A percentile compares a stretch with the other conserved stretches of the same genome.
Evolutionary conservation across 1,140 invertebrate genomes (phyloP).

Genomic region (Gryon sp.): DNA sequence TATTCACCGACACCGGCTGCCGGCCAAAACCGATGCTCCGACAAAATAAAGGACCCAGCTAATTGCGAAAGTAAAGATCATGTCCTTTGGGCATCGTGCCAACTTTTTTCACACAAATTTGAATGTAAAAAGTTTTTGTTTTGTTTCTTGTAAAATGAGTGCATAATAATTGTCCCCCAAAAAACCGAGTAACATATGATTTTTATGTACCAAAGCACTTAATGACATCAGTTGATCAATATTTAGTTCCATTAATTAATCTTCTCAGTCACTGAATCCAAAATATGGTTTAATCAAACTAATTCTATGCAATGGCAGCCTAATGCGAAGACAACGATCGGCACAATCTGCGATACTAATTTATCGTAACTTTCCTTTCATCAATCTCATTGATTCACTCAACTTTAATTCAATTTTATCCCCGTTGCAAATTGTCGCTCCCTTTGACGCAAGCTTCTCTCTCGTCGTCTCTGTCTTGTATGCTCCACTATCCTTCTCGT

Average conservation of each 20-base stretch:
- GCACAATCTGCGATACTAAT: conserved; percentile 26
- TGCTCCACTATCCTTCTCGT: no score
- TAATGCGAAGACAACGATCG: conserved; percentile 1
- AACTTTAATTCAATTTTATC: conserved; percentile 31
- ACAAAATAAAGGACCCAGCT: conserved; percentile 21
- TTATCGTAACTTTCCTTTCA: conserved; percentile 26
- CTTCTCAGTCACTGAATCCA: no score
- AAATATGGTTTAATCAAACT: neutral
- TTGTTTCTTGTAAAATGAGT: neutral
- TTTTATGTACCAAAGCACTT: no score
- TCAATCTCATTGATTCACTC: conserved; percentile 14
- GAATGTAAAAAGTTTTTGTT: conserved; percentile 15
- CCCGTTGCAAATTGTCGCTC: conserved; percentile 11
- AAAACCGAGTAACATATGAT: no score
- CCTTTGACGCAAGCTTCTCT: conserved; percentile 9
- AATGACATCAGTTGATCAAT: no score
- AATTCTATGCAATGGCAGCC: neutral
- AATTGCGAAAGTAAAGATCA: conserved; percentile 43
- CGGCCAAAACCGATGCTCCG: conserved; percentile 38
- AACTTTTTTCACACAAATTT: conserved; percentile 25
- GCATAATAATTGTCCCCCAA: neutral
- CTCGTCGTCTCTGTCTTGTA: neutral
- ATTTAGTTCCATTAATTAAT: no score
- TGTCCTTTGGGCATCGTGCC: conserved; percentile 27
- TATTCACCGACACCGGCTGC: conserved; percentile 17